phyloP scores from a whole-genome alignment of 2,113 vertebrate genomes.

The Daphoenositta chrysoptera region DNA sequence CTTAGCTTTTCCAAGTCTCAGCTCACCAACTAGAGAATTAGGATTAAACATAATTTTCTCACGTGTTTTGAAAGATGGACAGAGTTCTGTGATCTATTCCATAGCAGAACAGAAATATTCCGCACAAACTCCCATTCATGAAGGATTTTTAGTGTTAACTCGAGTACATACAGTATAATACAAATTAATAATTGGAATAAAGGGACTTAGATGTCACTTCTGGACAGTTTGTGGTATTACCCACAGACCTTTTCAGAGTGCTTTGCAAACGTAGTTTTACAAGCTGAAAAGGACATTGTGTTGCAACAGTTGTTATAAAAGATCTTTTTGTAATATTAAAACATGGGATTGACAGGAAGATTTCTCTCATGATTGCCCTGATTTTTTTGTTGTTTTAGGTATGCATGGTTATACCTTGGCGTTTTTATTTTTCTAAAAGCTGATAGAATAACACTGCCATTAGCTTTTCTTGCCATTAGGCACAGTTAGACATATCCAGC shows the following conservation, averaged over 20 bases:
- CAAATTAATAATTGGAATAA: not conserved
- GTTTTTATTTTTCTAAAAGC: not conserved
- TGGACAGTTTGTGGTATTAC: not conserved
- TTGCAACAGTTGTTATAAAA: not conserved
- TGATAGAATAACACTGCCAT: not conserved
- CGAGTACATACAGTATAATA: not conserved
- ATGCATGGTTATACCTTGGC: not conserved
- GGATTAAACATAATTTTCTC: not conserved
- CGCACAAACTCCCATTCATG: not conserved
- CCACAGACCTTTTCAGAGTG: not conserved
- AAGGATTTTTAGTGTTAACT: not conserved
- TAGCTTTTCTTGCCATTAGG: not conserved
- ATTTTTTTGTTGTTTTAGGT: not conserved
- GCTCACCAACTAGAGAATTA: not conserved
- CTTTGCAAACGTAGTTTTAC: constrained; percentile 8
- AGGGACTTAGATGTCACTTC: not conserved
- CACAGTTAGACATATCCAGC: not conserved
- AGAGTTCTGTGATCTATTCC: not conserved
- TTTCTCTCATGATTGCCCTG: not conserved
- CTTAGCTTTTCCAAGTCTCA: not conserved
- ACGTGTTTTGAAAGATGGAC: not conserved
- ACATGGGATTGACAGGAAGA: not conserved
- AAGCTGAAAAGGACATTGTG: constrained; percentile 1
- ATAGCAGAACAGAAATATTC: not conserved
- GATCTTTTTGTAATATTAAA: not conserved